A percentile compares a stretch with the other conserved stretches of the same genome.
Evolutionary conservation across 2,888 invertebrate species (phyloP).

Genomic region (Calameuta pallipes): DNA sequence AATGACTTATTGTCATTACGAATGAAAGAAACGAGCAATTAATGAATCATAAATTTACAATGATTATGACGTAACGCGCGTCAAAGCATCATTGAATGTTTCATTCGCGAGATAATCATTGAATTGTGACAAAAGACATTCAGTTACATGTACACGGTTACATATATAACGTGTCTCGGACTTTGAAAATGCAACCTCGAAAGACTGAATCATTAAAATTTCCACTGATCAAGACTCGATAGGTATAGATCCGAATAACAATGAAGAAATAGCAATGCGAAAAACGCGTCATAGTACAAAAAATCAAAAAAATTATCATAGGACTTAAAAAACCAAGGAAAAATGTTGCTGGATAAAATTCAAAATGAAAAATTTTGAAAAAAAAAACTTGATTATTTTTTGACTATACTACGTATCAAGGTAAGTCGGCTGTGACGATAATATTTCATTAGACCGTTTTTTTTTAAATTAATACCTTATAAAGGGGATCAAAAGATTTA

Average conservation of each 20-base stretch:
- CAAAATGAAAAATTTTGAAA: not conserved
- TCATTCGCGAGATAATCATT: slow-evolving; percentile 47
- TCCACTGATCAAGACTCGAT: not conserved
- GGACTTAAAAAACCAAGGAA: not conserved
- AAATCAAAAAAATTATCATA: not conserved
- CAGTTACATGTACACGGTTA: slow-evolving; percentile 10
- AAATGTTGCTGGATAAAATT: not conserved
- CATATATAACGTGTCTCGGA: not conserved
- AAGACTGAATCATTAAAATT: slow-evolving; percentile 3
- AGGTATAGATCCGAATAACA: not conserved
- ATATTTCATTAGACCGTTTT: not conserved
- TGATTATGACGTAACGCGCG: not conserved
- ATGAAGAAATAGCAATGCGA: not conserved
- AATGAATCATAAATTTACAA: not conserved
- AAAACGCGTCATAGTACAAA: not conserved
- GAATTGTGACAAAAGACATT: slow-evolving; percentile 39
- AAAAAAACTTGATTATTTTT: not conserved
- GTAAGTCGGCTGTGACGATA: not conserved
- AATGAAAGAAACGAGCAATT: not conserved
- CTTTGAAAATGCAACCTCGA: not conserved
- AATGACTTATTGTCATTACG: not conserved
- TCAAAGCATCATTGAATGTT: slow-evolving; percentile 34
- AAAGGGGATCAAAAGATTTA: not conserved
- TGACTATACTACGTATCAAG: not conserved
- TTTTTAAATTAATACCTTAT: not conserved